Evolutionary conservation across 2,888 invertebrate genomes (phyloP).

Genomic region (Drosophila pseudotalamancana): DNA sequence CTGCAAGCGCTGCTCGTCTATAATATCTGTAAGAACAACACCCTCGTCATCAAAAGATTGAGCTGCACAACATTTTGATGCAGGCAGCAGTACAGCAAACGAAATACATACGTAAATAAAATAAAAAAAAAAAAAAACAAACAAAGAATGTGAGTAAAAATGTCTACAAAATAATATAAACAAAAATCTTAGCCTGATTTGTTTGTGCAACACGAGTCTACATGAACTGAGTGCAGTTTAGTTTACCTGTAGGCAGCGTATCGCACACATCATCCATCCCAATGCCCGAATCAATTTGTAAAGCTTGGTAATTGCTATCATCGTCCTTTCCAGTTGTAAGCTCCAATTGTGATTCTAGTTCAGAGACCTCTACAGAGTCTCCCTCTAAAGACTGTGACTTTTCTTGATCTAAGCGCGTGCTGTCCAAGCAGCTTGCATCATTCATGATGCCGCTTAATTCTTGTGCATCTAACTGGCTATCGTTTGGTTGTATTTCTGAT

Average conservation of each 20-base stretch:
- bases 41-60: conserved; percentile 82
- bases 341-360: background rate
- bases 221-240: conserved; percentile 7
- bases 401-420: conserved; percentile 25
- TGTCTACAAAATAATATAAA: conserved; percentile 51
- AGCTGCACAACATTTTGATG: conserved; percentile 45
- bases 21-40: conserved; percentile 79
- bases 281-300: conserved; percentile 51
- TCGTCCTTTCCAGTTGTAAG: background rate
- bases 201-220: conserved; percentile 1
- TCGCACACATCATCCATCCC: conserved; percentile 42
- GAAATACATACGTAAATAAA: conserved; percentile 54
- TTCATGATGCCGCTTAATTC: conserved; percentile 43
- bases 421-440: conserved; percentile 44
- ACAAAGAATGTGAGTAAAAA: conserved; percentile 53
- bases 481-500: background rate
- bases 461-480: conserved; percentile 12
- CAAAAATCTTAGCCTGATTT: conserved; percentile 59
- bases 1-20: conserved; percentile 74
- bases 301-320: conserved; percentile 9
- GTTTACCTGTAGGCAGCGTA: conserved; percentile 55
- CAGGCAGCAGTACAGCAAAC: conserved; percentile 38
- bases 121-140: conserved; percentile 50
- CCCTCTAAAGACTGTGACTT: background rate
- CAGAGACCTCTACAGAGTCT: background rate